A percentile compares a stretch with the other conserved stretches of the same genome.
phyloP scores from a whole-genome alignment of 1,140 invertebrate genomes.

The Harpegnathos saltator region DNA sequence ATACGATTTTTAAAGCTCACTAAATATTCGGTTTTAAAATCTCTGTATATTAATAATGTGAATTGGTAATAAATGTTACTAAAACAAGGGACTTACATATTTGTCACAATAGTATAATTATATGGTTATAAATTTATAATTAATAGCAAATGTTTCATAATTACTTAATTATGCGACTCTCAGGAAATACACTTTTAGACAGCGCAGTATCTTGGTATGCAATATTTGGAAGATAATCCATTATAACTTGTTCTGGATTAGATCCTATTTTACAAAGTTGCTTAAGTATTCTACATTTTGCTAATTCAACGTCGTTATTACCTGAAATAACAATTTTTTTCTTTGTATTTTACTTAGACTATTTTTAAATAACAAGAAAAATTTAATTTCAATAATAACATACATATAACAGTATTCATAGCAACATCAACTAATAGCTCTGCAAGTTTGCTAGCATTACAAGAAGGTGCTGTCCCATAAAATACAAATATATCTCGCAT shows the following conservation, averaged over 20 bases:
- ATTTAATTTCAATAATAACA: background rate
- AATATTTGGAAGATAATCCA: constrained; percentile 74
- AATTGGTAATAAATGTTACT: background rate
- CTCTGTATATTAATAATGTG: constrained; percentile 39
- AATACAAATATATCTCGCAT: constrained; percentile 75
- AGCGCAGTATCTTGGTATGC: constrained; percentile 74
- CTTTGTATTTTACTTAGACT: background rate
- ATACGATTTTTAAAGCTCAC: constrained; percentile 62
- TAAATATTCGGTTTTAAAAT: constrained; percentile 56
- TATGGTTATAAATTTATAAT: constrained; percentile 1
- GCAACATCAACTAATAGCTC: constrained; percentile 70
- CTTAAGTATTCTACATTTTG: constrained; percentile 62
- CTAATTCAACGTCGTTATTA: constrained; percentile 62
- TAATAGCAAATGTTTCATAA: constrained; percentile 12
- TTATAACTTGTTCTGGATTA: constrained; percentile 65
- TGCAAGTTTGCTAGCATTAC: constrained; percentile 61
- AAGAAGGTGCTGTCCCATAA: constrained; percentile 69
- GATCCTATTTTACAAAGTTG: constrained; percentile 64
- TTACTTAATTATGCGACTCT: constrained; percentile 65
- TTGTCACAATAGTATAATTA: no score
- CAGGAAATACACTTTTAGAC: constrained; percentile 68
- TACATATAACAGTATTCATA: constrained; percentile 57
- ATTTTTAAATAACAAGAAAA: background rate
- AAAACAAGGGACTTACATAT: background rate
- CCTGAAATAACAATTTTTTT: constrained; percentile 44